phyloP scores from a whole-genome alignment of 2,888 invertebrate species.

The Dysmachus trigonus region DNA sequence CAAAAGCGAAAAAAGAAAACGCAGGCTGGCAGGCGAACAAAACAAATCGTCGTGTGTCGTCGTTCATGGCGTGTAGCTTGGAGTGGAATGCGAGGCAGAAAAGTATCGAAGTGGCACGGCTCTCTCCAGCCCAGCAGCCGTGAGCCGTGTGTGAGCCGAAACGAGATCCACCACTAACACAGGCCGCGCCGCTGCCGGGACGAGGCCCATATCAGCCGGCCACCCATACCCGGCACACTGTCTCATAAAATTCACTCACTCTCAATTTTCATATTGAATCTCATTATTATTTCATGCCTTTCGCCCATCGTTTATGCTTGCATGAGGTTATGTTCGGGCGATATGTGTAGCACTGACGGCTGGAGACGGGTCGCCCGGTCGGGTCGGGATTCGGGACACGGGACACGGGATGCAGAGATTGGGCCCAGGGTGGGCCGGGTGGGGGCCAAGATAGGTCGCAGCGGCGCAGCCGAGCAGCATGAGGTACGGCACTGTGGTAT shows the following conservation, averaged over 20 bases:
- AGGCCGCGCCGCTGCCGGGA: background rate
- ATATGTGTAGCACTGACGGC: slow-evolving; percentile 2
- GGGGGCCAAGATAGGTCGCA: slow-evolving; percentile 23
- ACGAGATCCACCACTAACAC: background rate
- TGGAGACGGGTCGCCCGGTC: background rate
- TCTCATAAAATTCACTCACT: slow-evolving; percentile 43
- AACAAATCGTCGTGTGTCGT: background rate
- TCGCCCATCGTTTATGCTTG: slow-evolving; percentile 42
- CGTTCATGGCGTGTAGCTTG: background rate
- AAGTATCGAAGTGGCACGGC: background rate
- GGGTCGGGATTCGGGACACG: slow-evolving; percentile 6
- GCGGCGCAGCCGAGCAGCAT: slow-evolving; percentile 1
- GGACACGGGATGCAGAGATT: slow-evolving; percentile 9
- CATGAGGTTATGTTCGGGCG: slow-evolving; percentile 38
- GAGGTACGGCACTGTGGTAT: slow-evolving; percentile 23
- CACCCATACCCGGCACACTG: slow-evolving; percentile 26
- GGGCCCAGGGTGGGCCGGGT: background rate
- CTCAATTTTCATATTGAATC: slow-evolving; percentile 43
- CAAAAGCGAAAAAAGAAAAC: background rate
- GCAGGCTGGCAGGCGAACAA: background rate
- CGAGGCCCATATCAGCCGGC: background rate
- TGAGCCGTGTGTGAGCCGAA: background rate
- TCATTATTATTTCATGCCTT: slow-evolving; percentile 42
- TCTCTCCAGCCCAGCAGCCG: background rate
- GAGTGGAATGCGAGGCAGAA: background rate